Evolutionary conservation across 2,888 invertebrate species (phyloP).

Genomic region (Elegia similella): DNA sequence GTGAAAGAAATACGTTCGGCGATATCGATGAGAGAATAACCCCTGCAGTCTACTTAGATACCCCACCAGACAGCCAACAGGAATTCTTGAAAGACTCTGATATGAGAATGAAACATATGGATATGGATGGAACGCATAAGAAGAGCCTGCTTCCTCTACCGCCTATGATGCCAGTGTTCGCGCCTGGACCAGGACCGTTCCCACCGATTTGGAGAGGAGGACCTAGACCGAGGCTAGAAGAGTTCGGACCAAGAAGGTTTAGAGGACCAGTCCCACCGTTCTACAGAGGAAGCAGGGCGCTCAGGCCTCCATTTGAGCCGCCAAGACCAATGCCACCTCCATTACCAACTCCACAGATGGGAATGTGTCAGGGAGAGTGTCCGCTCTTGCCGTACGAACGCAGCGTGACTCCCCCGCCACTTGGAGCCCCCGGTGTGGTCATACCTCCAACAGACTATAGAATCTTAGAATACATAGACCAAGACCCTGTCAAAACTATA

Average conservation of each 20-base stretch:
- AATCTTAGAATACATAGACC: slow-evolving; percentile 69
- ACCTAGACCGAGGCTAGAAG: slow-evolving; percentile 55
- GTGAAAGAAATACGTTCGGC: slow-evolving; percentile 60
- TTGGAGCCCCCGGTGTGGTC: slow-evolving; percentile 59
- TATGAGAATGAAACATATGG: slow-evolving; percentile 55
- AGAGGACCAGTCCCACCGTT: slow-evolving; percentile 55
- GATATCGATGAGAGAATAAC: slow-evolving; percentile 78
- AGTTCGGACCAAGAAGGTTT: slow-evolving; percentile 59
- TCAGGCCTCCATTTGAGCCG: slow-evolving; percentile 53
- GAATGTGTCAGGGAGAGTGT: slow-evolving; percentile 59
- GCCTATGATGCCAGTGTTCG: slow-evolving; percentile 56
- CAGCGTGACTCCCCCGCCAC: slow-evolving; percentile 54
- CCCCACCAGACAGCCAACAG: slow-evolving; percentile 53
- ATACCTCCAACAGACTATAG: slow-evolving; percentile 64
- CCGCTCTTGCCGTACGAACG: slow-evolving; percentile 64
- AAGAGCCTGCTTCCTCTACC: slow-evolving; percentile 47
- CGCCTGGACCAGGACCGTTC: slow-evolving; percentile 23
- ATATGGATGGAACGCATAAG: slow-evolving; percentile 37
- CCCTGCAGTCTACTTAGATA: slow-evolving; percentile 54
- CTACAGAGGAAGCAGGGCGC: slow-evolving; percentile 52
- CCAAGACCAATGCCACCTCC: slow-evolving; percentile 44
- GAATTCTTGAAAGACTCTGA: slow-evolving; percentile 57
- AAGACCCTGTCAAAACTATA: slow-evolving; percentile 89
- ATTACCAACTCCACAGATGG: slow-evolving; percentile 60
- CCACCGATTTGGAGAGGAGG: slow-evolving; percentile 61